A percentile compares a stretch with the other conserved stretches of the same genome.
phyloP scores from a whole-genome alignment of 2,888 invertebrate genomes.

The Ophraella communa region DNA sequence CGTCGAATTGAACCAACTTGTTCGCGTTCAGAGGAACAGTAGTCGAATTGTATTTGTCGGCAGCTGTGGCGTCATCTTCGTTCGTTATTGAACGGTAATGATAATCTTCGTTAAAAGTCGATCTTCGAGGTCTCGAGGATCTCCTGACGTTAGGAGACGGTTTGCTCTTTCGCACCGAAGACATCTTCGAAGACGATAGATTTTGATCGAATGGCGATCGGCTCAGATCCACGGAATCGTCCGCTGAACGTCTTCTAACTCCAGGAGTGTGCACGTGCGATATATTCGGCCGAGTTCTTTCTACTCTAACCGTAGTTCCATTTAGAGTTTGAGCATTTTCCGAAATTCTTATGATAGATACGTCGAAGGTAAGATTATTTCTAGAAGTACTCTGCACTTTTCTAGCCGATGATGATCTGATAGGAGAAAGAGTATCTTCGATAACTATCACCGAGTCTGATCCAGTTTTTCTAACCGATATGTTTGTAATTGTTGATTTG shows the following conservation, averaged over 20 bases:
- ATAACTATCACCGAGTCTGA: too few species aligned
- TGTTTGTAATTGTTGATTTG: too few species aligned
- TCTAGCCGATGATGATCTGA: too few species aligned
- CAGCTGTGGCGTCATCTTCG: neutral
- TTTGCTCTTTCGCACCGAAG: neutral
- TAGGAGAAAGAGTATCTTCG: too few species aligned
- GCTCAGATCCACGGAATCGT: neutral
- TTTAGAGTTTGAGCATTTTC: too few species aligned
- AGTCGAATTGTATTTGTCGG: neutral
- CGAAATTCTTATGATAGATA: too few species aligned
- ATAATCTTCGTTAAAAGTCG: conserved; percentile 2
- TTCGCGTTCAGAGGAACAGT: neutral
- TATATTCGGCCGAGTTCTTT: neutral
- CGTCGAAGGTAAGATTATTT: too few species aligned
- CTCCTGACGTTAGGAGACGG: neutral
- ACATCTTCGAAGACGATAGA: neutral
- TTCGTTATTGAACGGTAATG: neutral
- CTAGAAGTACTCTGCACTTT: too few species aligned
- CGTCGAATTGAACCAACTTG: too few species aligned
- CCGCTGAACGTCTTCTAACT: neutral
- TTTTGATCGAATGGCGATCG: neutral
- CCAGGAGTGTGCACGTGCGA: neutral
- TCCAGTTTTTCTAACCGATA: too few species aligned
- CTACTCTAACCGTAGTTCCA: too few species aligned
- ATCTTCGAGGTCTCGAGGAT: conserved; percentile 12